Evolutionary conservation across 2,888 invertebrate species (phyloP), one percentile per base, ranked within the genome.

Genomic region (Drosophila nr. medialis): DNA sequence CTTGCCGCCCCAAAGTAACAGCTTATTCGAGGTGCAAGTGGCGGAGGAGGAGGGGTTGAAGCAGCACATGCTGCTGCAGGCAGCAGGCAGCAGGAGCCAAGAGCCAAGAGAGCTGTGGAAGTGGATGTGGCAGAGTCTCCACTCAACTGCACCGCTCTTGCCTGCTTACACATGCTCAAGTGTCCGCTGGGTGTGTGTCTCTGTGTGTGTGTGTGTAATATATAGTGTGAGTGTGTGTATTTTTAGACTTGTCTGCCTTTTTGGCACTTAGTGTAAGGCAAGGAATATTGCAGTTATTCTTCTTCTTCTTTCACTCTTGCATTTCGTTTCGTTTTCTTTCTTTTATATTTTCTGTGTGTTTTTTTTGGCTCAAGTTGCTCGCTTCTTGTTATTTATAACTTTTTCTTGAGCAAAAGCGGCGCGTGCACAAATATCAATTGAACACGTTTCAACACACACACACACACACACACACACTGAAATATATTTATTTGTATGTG

Each of bases 351-450:
- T 38, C 36, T 40, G 49, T 60, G 29, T 38, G 36, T 63, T 64
- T 66, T 66, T 66, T 81, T 75, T 70, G 62, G 65, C 77, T 72
- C 81, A 69, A 68, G 65, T 65, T 75, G 72, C 53, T 55, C 61
- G 68, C 67, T 75, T 80, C 87, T 81, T 83, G 82, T 89, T 86
- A 90, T 86, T 89, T 87, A 87, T 87, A 89, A 89, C 82, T 90
- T 87, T 90, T 87, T 85, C 85, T 81, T 77, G 62, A 54, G 84
- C 72, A 63, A 77, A 81, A 72, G 77, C 81, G 72, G 88, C 89
- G 80, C 88, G 82, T 78, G 86, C 86, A 79, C 75, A 88, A 88
- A 90, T 90, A 88, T 88, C 88, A 88, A 88, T 88, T 88, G 88
- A 88, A 88, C 88, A 88, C 88, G 88, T 88, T 87, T 79, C 75